Base-by-base conservation (phyloP, 2,113 vertebrate species). In the Craseonycteris thonglongyai region DNA sequence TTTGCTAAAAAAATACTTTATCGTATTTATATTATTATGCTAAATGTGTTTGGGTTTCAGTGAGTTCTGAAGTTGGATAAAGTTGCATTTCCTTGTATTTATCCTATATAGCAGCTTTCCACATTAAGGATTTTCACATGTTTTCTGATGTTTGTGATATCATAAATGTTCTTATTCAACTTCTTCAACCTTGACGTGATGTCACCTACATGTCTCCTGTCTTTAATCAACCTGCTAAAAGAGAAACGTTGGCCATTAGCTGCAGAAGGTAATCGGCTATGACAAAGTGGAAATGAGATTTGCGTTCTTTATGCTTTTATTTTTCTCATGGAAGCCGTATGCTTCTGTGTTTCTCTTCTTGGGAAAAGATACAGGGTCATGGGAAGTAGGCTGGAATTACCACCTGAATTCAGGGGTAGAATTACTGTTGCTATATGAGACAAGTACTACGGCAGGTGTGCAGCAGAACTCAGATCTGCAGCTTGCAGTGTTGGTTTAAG, bases 221-320 rank as follows among this genome's bases (percentile, higher is more conserved):
- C 45, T 87, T 21, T 33, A 45, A 7, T 61, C 21, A 15, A 13
- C 22, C 49, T 54, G 14, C 14, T 54, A 6, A 58, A 69, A 61
- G 30, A 35, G 42, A 75, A 78, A 40, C 9, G 0, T 13, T n/a
- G 45, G 14, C 30, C 12, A 1, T 7, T 16, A 21, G 21, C 22
- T 35, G 1, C 2, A 3, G 51, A 35, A 49, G 3, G 12, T 51
- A 35, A 40, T 26, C 35, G 7, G 2, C 5, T 6, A 1, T 24
- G 51, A n/a, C 15, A 2, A 42, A 45, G 8, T 49, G 1, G 7
- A 49, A 47, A 49, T 19, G 40, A n/a, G 12, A n/a, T 45, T 1
- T 2, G 26, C 30, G 80, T 65, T 49, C 22, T 16, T 38, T 10
- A 14, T 26, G 33, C 6, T 28, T 54, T 90, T 56, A n/a, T 65